These are phyloP conservation scores for Drosophila dunni DNA, from an alignment of 1,140 invertebrate species.

Conservation along the genomic window DNA sequence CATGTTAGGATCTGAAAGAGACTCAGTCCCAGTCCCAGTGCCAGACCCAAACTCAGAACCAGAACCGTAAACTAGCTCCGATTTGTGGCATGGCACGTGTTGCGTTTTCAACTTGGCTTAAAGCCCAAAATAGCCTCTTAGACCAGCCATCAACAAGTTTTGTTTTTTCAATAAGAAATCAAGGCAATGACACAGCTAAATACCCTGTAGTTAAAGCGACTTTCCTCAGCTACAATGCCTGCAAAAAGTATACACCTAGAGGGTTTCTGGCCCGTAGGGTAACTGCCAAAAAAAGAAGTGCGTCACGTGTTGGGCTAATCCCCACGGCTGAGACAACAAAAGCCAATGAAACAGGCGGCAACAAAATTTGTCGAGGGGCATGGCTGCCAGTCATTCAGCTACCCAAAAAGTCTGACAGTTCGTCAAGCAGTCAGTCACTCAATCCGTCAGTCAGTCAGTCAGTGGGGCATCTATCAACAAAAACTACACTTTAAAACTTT, in stretches of 20 bases:
- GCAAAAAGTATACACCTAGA: background rate
- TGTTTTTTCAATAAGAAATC: background rate
- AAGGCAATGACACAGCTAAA: background rate
- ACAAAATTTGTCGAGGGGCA: slow-evolving; percentile 43
- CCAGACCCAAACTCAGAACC: background rate
- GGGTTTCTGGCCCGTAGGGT: background rate
- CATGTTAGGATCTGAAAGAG: slow-evolving; percentile 17
- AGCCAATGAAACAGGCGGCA: slow-evolving; percentile 63
- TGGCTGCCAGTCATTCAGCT: slow-evolving; percentile 35
- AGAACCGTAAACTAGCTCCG: slow-evolving; percentile 10
- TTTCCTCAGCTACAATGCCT: background rate
- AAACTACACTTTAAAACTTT: slow-evolving; percentile 77
- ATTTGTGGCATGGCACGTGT: slow-evolving; percentile 55
- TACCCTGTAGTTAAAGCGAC: background rate
- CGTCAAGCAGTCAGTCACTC: slow-evolving; percentile 32
- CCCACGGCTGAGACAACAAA: slow-evolving; percentile 30
- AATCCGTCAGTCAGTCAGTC: background rate
- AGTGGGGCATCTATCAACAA: slow-evolving; percentile 65
- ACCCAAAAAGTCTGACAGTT: slow-evolving; percentile 31
- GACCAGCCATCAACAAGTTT: slow-evolving; percentile 73
- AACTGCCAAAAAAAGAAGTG: slow-evolving; percentile 35
- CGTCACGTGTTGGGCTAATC: slow-evolving; percentile 67
- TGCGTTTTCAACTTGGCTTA: slow-evolving; percentile 66
- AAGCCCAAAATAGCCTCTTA: slow-evolving; percentile 32
- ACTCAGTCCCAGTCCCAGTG: background rate